A percentile compares a stretch with the other conserved stretches of the same genome.
Evolutionary conservation across 1,140 invertebrate genomes (phyloP).

Genomic region (Anoplophora glabripennis): DNA sequence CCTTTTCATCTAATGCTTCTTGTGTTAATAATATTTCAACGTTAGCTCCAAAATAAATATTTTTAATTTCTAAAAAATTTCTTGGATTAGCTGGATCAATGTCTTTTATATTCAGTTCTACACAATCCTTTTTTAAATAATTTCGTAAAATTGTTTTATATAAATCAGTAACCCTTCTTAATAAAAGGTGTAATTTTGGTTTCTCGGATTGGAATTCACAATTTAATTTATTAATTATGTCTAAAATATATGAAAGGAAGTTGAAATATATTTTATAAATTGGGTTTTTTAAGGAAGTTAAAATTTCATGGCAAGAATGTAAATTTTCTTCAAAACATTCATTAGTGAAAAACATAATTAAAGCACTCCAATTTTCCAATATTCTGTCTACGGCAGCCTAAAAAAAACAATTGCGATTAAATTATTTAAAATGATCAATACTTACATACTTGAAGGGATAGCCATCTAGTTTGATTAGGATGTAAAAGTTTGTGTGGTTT

Average conservation of each 20-base stretch:
- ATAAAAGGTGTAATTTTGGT: neutral
- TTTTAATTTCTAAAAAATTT: too few species aligned
- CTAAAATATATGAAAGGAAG: neutral
- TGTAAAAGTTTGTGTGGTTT: neutral
- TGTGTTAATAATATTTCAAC: neutral
- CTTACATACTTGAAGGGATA: conserved; percentile 1
- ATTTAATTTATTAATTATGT: neutral
- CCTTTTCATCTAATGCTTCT: neutral
- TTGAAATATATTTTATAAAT: neutral
- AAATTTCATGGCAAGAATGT: neutral
- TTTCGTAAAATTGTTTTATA: neutral
- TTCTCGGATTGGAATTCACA: neutral
- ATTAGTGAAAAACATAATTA: neutral
- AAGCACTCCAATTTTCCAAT: neutral
- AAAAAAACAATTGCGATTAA: neutral
- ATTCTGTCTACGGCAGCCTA: neutral
- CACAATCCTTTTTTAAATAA: neutral
- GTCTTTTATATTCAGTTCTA: neutral
- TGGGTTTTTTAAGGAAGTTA: neutral
- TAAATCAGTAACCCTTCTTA: neutral
- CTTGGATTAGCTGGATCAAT: too few species aligned
- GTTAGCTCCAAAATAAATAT: too few species aligned
- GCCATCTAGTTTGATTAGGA: neutral
- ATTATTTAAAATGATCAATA: neutral
- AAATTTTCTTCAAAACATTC: neutral